Evolutionary conservation across 2,888 invertebrate species (phyloP), one percentile per base, ranked within the genome.

Genomic region (Dicyrtomina minuta): DNA sequence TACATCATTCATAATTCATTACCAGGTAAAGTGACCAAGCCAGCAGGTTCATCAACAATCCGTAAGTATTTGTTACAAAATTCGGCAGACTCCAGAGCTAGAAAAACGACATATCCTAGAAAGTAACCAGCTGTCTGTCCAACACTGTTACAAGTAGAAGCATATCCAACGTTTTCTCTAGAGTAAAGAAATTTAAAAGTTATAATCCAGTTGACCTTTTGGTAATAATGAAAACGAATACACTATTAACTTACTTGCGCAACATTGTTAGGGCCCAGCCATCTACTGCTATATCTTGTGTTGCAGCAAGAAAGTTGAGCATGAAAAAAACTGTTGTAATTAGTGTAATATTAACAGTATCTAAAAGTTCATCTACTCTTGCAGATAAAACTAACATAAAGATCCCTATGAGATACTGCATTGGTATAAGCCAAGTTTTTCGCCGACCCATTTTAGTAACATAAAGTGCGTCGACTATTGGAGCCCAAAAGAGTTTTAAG

Each of bases 181-280:
- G 56, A 85, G 85, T 75, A 66, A 77, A n/a, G n/a, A n/a, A 72
- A 15, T 46, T 46, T 46, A n/a, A 13, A 33, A 33, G 8, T 8
- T 5, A 33, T 5, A 3, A 33, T 3, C 33, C 33, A 33, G 3
- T 33, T 33, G 8, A 33, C 4, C 33, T 33, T n/a, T n/a, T n/a
- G n/a, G n/a, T n/a, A n/a, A n/a, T n/a, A n/a, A n/a, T n/a, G n/a
- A n/a, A n/a, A n/a, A n/a, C n/a, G n/a, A n/a, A n/a, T n/a, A 33
- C 33, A 33, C 4, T 33, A 33, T 33, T 33, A 66, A 74, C 76
- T 71, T 81, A 93, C 88, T 93, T 91, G 80, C 94, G 92, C 1
- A 99, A 84, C 96, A 99, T 99, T 0, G 98, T 99, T 13, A 99
- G 84, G 0, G 99, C 99, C 99, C 99, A 99, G 24, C 99, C 99